Evolutionary conservation across 2,113 vertebrate genomes (phyloP).

Genomic region (Pituophis catenifer): DNA sequence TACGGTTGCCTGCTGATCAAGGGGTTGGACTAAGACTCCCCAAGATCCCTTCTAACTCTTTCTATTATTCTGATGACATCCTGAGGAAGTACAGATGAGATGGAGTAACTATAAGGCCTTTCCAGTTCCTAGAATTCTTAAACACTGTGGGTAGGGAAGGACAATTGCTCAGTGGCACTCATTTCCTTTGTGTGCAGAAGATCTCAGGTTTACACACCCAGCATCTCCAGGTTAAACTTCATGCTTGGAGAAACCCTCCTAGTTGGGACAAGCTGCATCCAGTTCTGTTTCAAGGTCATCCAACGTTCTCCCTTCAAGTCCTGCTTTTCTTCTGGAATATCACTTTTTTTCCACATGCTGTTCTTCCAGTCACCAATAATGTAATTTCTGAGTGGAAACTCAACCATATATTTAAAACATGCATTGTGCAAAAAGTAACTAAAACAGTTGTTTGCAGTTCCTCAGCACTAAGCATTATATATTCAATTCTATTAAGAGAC

Average conservation of each 20-base stretch:
- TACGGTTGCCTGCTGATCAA: background rate
- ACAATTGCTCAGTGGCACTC: background rate
- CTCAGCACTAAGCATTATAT: constrained; percentile 38
- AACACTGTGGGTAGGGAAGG: background rate
- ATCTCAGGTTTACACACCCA: background rate
- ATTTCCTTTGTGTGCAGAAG: background rate
- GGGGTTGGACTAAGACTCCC: background rate
- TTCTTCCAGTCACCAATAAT: background rate
- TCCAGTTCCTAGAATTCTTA: background rate
- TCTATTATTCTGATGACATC: background rate
- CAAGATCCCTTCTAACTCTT: background rate
- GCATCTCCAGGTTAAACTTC: background rate
- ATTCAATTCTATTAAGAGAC: constrained; percentile 52
- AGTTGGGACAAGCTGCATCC: background rate
- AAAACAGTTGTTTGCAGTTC: background rate
- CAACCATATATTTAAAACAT: background rate
- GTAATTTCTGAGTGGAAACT: background rate
- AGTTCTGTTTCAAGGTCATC: background rate
- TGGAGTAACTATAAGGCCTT: background rate
- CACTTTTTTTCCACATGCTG: background rate
- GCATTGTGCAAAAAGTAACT: background rate
- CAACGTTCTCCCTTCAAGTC: background rate
- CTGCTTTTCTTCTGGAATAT: background rate
- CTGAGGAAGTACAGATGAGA: background rate
- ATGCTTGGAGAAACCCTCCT: background rate